These are phyloP conservation scores for Acanthiza pusilla DNA, from an alignment of 2,797 vertebrate species.

Conservation along the genomic window DNA sequence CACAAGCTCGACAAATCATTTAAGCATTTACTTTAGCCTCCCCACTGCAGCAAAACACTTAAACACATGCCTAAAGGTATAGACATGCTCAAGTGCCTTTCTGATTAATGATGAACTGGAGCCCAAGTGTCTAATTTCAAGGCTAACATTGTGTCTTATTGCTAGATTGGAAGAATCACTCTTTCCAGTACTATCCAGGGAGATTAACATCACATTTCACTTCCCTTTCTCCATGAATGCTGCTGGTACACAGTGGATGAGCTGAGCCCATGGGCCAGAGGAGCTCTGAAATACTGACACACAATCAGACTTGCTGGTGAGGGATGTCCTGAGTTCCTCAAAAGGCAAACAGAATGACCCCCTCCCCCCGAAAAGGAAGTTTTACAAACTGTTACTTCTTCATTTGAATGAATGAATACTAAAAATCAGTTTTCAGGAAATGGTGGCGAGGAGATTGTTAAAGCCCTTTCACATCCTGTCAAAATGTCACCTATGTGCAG, in stretches of 20 bases:
- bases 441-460: too few relatives aligned
- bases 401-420: too few relatives aligned
- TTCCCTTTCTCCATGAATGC: not conserved
- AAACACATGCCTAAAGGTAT: slow-evolving; percentile 22
- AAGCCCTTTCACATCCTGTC: too few relatives aligned
- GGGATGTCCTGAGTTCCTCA: not conserved
- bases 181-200: not conserved
- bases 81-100: slow-evolving; percentile 29
- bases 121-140: slow-evolving; percentile 48
- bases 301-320: not conserved
- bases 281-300: not conserved
- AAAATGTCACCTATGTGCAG: too few relatives aligned
- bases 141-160: slow-evolving; percentile 4
- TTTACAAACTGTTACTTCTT: not conserved
- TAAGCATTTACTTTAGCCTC: slow-evolving; percentile 5
- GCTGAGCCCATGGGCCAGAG: not conserved
- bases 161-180: slow-evolving; percentile 39
- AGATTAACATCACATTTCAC: not conserved
- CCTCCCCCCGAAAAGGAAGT: not conserved
- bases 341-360: not conserved
- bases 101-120: slow-evolving; percentile 34
- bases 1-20: not conserved
- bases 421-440: too few relatives aligned
- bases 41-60: slow-evolving; percentile 31
- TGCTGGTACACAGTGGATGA: not conserved